These are phyloP conservation scores for Kryptolebias ocellatus DNA, from an alignment of 2,797 vertebrate species.

Conservation along the genomic window DNA sequence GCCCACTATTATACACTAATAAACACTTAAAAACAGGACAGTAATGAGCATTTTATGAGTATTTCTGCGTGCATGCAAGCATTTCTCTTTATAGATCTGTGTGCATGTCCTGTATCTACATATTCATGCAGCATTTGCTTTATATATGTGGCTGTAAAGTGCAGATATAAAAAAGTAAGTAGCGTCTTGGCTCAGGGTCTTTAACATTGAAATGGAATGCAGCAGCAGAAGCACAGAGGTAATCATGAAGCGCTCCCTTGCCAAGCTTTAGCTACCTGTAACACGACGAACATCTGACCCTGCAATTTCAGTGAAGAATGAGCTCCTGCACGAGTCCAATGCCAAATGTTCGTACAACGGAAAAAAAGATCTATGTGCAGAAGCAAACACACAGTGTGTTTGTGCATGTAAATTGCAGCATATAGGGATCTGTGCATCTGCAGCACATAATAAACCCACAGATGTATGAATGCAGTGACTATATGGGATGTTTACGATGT, in stretches of 20 bases:
- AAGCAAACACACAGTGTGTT: background rate
- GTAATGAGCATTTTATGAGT: slow-evolving; percentile 19
- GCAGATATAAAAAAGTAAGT: slow-evolving; percentile 2
- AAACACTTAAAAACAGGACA: slow-evolving; percentile 31
- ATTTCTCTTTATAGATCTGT: background rate
- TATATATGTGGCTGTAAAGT: slow-evolving; percentile 14
- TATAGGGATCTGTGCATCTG: background rate
- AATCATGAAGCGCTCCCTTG: slow-evolving; percentile 51
- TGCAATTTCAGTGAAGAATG: slow-evolving; percentile 14
- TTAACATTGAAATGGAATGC: slow-evolving; percentile 43
- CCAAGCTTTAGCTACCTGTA: slow-evolving; percentile 40
- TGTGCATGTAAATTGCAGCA: slow-evolving; percentile 13
- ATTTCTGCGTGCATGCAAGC: slow-evolving; percentile 9
- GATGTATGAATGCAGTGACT: slow-evolving; percentile 1
- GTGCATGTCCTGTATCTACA: slow-evolving; percentile 2
- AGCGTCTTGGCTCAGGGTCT: slow-evolving; percentile 26
- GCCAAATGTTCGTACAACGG: background rate
- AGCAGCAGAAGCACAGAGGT: slow-evolving; percentile 60
- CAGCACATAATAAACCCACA: slow-evolving; percentile 11
- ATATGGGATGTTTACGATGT: slow-evolving; percentile 1
- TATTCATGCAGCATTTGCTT: background rate
- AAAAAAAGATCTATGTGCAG: background rate
- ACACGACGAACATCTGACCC: slow-evolving; percentile 50
- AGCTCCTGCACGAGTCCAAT: background rate
- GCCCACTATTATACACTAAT: slow-evolving; percentile 18